phyloP scores from a whole-genome alignment of 2,113 vertebrate species.

The Rutilus rutilus region DNA sequence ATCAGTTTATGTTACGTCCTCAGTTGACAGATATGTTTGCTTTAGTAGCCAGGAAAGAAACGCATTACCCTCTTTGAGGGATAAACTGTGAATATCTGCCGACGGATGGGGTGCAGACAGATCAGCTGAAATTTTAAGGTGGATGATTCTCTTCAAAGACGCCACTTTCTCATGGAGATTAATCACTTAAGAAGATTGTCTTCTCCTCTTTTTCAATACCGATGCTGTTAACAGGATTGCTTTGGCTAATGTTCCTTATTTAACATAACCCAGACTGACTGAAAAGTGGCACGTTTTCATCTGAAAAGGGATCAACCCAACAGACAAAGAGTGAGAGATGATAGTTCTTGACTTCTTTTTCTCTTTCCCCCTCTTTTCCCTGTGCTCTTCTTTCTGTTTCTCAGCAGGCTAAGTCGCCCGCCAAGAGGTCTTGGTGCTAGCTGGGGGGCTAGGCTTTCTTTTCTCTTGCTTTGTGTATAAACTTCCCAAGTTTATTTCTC shows the following conservation, averaged over 20 bases:
- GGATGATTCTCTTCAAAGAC: constrained; percentile 64
- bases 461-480: constrained; percentile 7
- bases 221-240: constrained; percentile 76
- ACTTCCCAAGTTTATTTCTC: constrained; percentile 6
- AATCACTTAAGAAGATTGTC: constrained; percentile 77
- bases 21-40: neutral
- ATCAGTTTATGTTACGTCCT: constrained; percentile 1
- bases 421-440: neutral
- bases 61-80: constrained; percentile 10
- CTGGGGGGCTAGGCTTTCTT: constrained; percentile 17
- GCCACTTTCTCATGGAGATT: constrained; percentile 77
- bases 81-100: constrained; percentile 1
- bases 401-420: constrained; percentile 17
- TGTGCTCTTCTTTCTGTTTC: neutral
- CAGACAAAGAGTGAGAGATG: constrained; percentile 70
- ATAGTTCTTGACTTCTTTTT: constrained; percentile 64
- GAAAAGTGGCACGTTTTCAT: constrained; percentile 72
- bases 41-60: neutral
- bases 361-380: constrained; percentile 4
- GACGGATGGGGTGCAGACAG: constrained; percentile 22
- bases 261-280: constrained; percentile 63
- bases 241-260: constrained; percentile 71
- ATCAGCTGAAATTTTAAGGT: constrained; percentile 56
- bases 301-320: constrained; percentile 65
- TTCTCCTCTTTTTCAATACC: constrained; percentile 51